Evolutionary conservation across 2,888 invertebrate species (phyloP).

Genomic region (Lasius platythorax): DNA sequence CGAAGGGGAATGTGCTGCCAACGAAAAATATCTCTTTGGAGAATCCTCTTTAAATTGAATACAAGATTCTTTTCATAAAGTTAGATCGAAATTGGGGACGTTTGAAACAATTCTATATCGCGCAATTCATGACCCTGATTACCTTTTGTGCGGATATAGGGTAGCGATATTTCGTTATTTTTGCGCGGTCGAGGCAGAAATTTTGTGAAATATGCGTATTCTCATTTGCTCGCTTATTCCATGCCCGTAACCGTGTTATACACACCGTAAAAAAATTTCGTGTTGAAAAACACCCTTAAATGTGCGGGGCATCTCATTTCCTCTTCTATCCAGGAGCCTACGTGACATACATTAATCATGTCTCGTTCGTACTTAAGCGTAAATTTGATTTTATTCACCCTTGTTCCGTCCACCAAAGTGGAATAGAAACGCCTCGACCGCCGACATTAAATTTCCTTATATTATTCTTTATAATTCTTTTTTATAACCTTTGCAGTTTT

Average conservation of each 20-base stretch:
- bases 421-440: constrained; percentile 33
- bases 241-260: constrained; percentile 45
- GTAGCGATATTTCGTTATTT: constrained; percentile 24
- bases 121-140: constrained; percentile 57
- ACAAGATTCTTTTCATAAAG: constrained; percentile 73
- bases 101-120: constrained; percentile 50
- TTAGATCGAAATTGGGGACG: constrained; percentile 41
- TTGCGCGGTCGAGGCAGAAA: neutral
- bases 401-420: constrained; percentile 28
- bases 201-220: constrained; percentile 23
- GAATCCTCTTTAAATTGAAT: constrained; percentile 75
- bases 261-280: constrained; percentile 51
- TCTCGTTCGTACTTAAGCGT: constrained; percentile 67
- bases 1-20: constrained; percentile 59
- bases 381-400: constrained; percentile 76
- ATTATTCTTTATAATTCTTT: constrained; percentile 60
- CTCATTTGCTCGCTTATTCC: constrained; percentile 57
- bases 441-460: constrained; percentile 62
- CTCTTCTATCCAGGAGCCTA: constrained; percentile 63
- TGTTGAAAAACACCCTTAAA: constrained; percentile 68
- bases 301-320: constrained; percentile 63
- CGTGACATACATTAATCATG: constrained; percentile 75
- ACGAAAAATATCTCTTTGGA: constrained; percentile 65
- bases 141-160: constrained; percentile 1
- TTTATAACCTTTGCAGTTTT: constrained; percentile 14